phyloP scores from a whole-genome alignment of 2,113 vertebrate species.

The Proteles cristata region DNA sequence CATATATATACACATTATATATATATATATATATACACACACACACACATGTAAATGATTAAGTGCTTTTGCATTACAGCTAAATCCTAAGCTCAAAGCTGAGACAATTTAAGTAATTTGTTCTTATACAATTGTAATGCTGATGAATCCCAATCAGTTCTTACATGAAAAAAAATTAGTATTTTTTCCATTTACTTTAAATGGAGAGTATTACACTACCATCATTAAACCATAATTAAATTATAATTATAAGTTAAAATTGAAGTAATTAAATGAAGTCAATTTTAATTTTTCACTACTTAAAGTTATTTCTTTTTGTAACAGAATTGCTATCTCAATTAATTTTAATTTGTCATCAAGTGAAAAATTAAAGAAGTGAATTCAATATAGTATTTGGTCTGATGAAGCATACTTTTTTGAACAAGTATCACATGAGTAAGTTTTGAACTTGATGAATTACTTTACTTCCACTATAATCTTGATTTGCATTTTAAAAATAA shows the following conservation, averaged over 20 bases:
- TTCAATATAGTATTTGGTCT: slow-evolving; percentile 18
- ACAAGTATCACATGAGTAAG: not conserved
- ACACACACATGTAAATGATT: not conserved
- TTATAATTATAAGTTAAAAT: slow-evolving; percentile 68
- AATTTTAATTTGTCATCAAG: slow-evolving; percentile 44
- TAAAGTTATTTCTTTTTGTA: slow-evolving; percentile 49
- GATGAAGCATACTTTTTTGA: not conserved
- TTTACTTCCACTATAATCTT: not conserved
- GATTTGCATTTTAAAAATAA: slow-evolving; percentile 15
- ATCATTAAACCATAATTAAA: slow-evolving; percentile 56
- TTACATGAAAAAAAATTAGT: not conserved
- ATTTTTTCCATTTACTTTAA: slow-evolving; percentile 41
- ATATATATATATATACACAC: not conserved
- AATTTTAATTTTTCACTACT: slow-evolving; percentile 63
- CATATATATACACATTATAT: not conserved
- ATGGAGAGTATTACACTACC: not conserved
- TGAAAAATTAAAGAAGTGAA: slow-evolving; percentile 25
- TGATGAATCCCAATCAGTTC: not conserved
- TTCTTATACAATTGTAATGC: not conserved
- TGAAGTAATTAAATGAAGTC: slow-evolving; percentile 53
- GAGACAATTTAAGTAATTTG: not conserved
- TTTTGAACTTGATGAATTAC: not conserved
- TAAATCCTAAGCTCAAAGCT: not conserved
- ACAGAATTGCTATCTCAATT: slow-evolving; percentile 36
- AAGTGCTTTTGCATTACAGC: not conserved